Evolutionary conservation across 1,140 invertebrate species (phyloP), one percentile per base, ranked within the genome.

Genomic region (Brachionus manjavacas): DNA sequence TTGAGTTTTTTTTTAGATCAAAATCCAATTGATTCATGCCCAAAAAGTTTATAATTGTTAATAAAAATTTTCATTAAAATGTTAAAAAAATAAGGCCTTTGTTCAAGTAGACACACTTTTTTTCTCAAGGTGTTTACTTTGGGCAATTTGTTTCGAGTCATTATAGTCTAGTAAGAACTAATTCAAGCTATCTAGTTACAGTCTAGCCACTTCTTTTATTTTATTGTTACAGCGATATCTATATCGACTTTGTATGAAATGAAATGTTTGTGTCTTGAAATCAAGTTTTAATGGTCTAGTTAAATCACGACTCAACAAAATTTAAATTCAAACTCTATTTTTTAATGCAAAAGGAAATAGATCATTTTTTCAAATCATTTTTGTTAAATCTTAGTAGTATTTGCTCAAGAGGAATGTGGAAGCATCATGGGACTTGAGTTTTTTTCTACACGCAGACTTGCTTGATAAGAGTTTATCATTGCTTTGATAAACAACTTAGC

Each of bases 11-110:
- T 60, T 60, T 9, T 20, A 60, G 52, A 60, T 60, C 20, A 23
- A 49, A 49, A 49, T n/a, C 12, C 52, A 60, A 60, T 60, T 9
- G 43, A 20, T 20, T 60, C 16, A 60, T 60, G 52, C n/a, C 20
- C 52, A 60, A 60, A 60, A 52, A 60, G 25, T 60, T 60, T 20
- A 9, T 8, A 60, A 60, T 60, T 60, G 52, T 60, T 60, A 60
- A 60, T 60, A 39, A 72, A n/a, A 72, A 16, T 72, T 72, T 72
- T 39, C 46, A 28, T 6, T 68, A 28, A 11, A 72, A 72, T 72
- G 68, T 72, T 72, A 72, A 72, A 72, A 72, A 39, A 72, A 72
- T 72, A 72, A 72, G 35, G 16, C 68, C 35, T 72, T 41, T 72
- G 41, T 41, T 41, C 68, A 23, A 41, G 39, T 72, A 72, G 68